phyloP scores from a whole-genome alignment of 2,113 vertebrate genomes.

The Chionodraco myersi region DNA sequence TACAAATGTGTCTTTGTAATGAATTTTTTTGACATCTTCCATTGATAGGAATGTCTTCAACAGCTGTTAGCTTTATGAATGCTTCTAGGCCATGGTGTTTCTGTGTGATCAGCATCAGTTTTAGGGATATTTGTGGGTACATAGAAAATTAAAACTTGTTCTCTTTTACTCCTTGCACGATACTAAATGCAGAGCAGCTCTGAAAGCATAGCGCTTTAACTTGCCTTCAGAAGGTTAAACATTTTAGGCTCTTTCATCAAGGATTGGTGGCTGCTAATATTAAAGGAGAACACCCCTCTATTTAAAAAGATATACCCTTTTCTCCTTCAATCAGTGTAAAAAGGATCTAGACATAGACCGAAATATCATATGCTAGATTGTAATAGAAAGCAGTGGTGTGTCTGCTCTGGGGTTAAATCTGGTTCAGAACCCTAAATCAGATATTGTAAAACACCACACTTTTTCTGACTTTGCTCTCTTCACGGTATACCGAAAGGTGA shows the following conservation, averaged over 20 bases:
- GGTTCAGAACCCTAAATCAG: slow-evolving; percentile 41
- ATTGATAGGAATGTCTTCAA: slow-evolving; percentile 63
- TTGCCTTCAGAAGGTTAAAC: slow-evolving; percentile 64
- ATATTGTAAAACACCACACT: slow-evolving; percentile 55
- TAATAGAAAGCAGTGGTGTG: not conserved
- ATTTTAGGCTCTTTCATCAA: slow-evolving; percentile 70
- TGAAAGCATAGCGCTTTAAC: slow-evolving; percentile 44
- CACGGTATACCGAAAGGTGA: slow-evolving; percentile 34
- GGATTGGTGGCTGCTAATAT: slow-evolving; percentile 48
- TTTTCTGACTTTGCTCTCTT: slow-evolving; percentile 43
- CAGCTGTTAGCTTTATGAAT: slow-evolving; percentile 48
- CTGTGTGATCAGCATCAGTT: slow-evolving; percentile 27
- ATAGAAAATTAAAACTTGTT: slow-evolving; percentile 32
- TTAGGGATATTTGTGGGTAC: slow-evolving; percentile 33
- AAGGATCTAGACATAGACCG: slow-evolving; percentile 12
- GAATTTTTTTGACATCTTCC: slow-evolving; percentile 46
- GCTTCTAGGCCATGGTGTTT: slow-evolving; percentile 30
- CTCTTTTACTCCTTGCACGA: slow-evolving; percentile 18
- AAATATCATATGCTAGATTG: slow-evolving; percentile 16
- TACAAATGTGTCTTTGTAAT: slow-evolving; percentile 24
- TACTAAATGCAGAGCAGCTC: slow-evolving; percentile 34
- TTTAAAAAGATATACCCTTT: slow-evolving; percentile 70
- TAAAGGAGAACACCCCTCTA: slow-evolving; percentile 62
- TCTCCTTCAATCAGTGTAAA: slow-evolving; percentile 57
- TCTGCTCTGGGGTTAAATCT: slow-evolving; percentile 37